Conservation (phyloP, 2,113 vertebrate genomes). For the Poeciliopsis occidentalis region DNA sequence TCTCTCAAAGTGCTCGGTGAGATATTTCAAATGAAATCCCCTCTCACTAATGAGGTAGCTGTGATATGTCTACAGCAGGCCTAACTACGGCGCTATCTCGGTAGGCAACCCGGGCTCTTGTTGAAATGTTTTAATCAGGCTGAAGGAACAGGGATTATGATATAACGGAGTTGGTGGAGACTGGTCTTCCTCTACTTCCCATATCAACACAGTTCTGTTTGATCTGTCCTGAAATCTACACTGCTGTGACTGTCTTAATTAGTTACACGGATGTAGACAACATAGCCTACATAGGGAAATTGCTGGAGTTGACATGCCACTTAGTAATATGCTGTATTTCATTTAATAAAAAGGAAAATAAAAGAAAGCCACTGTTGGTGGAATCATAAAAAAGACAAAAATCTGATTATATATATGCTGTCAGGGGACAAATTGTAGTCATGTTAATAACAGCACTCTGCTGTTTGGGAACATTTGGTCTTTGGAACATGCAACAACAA, state of each 20-base stretch:
- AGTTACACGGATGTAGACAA: constrained; percentile 71
- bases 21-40: constrained; percentile 79
- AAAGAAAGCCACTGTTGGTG: constrained; percentile 45
- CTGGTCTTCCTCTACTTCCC: constrained; percentile 71
- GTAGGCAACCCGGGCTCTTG: constrained; percentile 64
- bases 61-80: constrained; percentile 73
- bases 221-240: constrained; percentile 71
- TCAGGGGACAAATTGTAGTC: constrained; percentile 63
- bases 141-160: constrained; percentile 78
- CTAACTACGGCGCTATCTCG: constrained; percentile 53
- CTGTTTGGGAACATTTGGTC: constrained; percentile 70
- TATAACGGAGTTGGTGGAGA: constrained; percentile 71
- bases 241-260: constrained; percentile 75
- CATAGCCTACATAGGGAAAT: constrained; percentile 61
- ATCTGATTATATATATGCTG: constrained; percentile 44
- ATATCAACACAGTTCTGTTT: constrained; percentile 71
- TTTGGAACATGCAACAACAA: constrained; percentile 38
- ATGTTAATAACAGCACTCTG: constrained; percentile 63
- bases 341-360: constrained; percentile 69
- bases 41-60: constrained; percentile 81
- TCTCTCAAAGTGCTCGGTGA: constrained; percentile 75
- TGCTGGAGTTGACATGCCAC: constrained; percentile 61
- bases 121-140: constrained; percentile 80
- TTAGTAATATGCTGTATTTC: constrained; percentile 55
- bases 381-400: constrained; percentile 48